These are phyloP conservation scores for Tragopan temminckii DNA, from an alignment of 2,797 vertebrate species.

Conservation along the genomic window DNA sequence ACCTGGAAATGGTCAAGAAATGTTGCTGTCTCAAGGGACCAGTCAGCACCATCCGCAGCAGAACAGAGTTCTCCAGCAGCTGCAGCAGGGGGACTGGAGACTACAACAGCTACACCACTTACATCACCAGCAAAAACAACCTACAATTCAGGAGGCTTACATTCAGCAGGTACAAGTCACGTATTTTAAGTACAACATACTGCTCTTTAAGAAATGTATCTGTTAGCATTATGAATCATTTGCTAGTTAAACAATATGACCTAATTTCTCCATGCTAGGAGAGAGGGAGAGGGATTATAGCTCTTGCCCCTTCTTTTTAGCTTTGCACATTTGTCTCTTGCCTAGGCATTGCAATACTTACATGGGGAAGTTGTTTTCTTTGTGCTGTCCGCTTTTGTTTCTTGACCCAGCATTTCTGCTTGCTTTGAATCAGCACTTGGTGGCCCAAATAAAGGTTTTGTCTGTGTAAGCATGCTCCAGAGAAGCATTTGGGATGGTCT, in stretches of 20 bases:
- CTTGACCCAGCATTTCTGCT: not conserved
- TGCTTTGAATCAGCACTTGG: fast-evolving
- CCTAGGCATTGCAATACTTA: not conserved
- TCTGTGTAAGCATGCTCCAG: not conserved
- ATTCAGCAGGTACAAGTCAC: conserved; percentile 84
- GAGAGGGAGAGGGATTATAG: too few species aligned
- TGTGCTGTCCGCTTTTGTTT: not conserved
- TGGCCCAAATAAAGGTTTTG: not conserved
- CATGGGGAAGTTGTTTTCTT: not conserved
- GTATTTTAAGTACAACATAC: too few species aligned
- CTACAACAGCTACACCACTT: conserved; percentile 87
- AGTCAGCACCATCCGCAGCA: conserved; percentile 86
- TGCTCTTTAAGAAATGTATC: too few species aligned
- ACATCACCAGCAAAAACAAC: conserved; percentile 80
- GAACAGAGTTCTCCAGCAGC: conserved; percentile 93
- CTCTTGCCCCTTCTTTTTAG: not conserved
- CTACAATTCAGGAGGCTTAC: conserved; percentile 81
- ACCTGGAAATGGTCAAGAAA: conserved; percentile 76
- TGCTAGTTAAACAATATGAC: not conserved
- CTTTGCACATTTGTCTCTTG: not conserved
- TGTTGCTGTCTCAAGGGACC: conserved; percentile 76
- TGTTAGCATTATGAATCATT: fast-evolving
- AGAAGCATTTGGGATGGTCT: fast-evolving
- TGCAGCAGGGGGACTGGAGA: conserved; percentile 95
- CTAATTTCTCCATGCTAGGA: not conserved